Evolutionary conservation across 1,140 invertebrate species (phyloP).

Genomic region (Brachionus rotundiformis): DNA sequence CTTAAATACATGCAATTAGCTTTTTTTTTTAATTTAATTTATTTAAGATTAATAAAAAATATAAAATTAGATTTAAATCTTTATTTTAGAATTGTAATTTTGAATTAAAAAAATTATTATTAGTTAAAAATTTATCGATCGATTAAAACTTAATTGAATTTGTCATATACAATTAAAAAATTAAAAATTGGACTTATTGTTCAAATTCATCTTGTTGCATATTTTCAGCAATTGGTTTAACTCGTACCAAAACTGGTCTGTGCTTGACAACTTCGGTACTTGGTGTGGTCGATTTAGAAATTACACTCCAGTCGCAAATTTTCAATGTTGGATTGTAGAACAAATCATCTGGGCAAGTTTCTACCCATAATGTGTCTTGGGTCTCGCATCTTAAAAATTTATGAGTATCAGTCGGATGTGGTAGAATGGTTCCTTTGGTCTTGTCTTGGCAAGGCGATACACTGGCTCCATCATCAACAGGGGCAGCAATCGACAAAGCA

Average conservation of each 20-base stretch:
- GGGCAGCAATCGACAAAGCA: constrained; percentile 13
- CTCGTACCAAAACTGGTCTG: constrained; percentile 29
- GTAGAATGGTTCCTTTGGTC: background rate
- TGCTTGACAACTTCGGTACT: constrained; percentile 25
- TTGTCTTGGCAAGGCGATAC: constrained; percentile 9
- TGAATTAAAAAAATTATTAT: constrained; percentile 12
- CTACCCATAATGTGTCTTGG: constrained; percentile 43
- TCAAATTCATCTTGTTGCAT: background rate
- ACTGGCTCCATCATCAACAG: background rate
- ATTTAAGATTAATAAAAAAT: background rate
- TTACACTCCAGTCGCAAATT: constrained; percentile 27
- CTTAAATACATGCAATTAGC: too few species aligned
- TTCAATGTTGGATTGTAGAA: constrained; percentile 36
- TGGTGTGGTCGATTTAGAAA: constrained; percentile 28
- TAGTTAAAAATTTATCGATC: constrained; percentile 2
- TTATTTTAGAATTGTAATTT: background rate
- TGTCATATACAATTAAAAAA: background rate
- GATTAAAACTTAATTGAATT: constrained; percentile 10
- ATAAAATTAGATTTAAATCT: background rate
- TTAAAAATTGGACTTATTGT: background rate
- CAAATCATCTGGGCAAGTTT: constrained; percentile 49
- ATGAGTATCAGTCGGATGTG: constrained; percentile 37
- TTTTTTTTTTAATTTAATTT: too few species aligned
- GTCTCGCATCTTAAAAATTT: constrained; percentile 47
- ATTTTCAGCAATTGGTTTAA: background rate